phyloP scores from a whole-genome alignment of 1,140 invertebrate species.

The Phymorhynchus buccinoides region DNA sequence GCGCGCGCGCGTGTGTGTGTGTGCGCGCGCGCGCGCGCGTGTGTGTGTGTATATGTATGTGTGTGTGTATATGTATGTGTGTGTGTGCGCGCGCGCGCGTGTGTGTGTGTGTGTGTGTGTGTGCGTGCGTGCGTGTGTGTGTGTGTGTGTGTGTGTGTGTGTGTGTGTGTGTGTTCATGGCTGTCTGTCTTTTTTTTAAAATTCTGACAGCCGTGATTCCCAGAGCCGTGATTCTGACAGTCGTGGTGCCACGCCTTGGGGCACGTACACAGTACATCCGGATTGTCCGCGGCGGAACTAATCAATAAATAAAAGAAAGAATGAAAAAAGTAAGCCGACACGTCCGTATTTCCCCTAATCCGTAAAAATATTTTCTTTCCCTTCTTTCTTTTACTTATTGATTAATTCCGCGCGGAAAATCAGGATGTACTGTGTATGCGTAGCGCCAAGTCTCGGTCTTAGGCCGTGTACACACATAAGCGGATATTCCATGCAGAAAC shows the following conservation, averaged over 20 bases:
- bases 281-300: neutral
- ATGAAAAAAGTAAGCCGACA: no score
- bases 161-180: conserved; percentile 4
- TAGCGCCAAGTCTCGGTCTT: neutral
- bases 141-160: conserved; percentile 14
- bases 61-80: neutral
- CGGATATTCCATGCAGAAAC: no score
- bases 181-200: neutral
- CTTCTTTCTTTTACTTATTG: no score
- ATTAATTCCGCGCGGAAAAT: no score
- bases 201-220: neutral
- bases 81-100: neutral
- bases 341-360: no score
- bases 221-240: neutral
- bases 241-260: neutral
- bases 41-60: neutral
- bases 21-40: neutral
- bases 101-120: conserved; percentile 23
- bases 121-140: conserved; percentile 15
- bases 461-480: no score
- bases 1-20: neutral
- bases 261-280: neutral
- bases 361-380: no score
- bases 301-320: no score
- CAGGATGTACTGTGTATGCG: neutral